A percentile compares a stretch with the other conserved stretches of the same genome.
These are phyloP conservation scores for Hipposideros larvatus DNA, from an alignment of 2,797 vertebrate genomes.

Conservation along the genomic window DNA sequence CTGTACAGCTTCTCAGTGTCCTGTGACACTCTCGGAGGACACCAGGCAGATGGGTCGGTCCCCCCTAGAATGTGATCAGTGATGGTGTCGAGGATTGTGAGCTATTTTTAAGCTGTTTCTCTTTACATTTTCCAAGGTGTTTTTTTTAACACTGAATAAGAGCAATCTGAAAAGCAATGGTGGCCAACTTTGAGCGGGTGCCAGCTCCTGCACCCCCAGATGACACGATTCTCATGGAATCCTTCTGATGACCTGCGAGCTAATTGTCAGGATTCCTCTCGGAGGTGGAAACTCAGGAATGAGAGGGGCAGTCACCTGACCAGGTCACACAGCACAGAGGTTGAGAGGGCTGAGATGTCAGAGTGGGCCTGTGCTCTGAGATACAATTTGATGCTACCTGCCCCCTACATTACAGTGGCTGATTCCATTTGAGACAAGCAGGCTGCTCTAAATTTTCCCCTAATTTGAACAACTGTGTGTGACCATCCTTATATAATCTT, in stretches of 20 bases:
- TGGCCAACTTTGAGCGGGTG: rapidly evolving
- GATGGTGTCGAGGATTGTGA: rapidly evolving
- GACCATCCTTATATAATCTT: background rate
- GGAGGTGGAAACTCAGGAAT: background rate
- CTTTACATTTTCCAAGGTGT: background rate
- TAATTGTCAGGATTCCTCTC: background rate
- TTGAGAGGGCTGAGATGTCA: rapidly evolving
- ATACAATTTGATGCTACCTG: rapidly evolving
- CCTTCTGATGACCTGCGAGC: background rate
- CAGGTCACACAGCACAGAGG: background rate
- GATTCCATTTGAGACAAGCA: background rate
- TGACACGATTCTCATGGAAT: background rate
- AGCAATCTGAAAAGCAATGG: background rate
- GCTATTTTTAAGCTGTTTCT: background rate
- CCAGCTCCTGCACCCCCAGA: background rate
- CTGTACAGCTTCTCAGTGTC: background rate
- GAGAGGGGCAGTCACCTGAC: background rate
- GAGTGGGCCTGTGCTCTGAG: background rate
- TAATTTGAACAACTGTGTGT: background rate
- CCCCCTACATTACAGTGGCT: background rate
- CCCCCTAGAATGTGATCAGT: background rate
- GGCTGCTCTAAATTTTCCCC: background rate
- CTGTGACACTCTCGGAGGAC: background rate
- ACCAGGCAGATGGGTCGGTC: background rate
- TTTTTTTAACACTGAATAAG: background rate